These are phyloP conservation scores for Chiridota heheva DNA, from an alignment of 35 echinoderm and acorn worm species.

Conservation along the genomic window DNA sequence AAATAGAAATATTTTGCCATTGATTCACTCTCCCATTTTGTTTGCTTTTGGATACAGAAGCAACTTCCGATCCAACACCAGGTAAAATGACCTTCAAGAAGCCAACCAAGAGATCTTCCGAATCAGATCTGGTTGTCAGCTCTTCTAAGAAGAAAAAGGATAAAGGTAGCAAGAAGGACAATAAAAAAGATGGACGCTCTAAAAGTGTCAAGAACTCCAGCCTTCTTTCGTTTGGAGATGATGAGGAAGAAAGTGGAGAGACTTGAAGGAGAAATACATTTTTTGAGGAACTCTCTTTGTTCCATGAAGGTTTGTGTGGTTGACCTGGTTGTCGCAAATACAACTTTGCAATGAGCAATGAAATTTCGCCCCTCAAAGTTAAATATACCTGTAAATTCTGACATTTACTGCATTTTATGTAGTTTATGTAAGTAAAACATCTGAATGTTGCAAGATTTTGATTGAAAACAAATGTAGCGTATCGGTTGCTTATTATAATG, in stretches of 20 bases:
- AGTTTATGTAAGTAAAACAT: too few species aligned
- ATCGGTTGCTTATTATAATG: too few species aligned
- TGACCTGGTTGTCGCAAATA: background rate
- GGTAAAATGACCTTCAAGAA: constrained; percentile 82
- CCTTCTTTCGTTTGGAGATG: constrained; percentile 88
- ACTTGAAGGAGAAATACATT: constrained; percentile 3
- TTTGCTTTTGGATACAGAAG: constrained; percentile 20
- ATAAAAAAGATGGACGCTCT: constrained; percentile 29
- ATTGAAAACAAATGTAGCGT: too few species aligned
- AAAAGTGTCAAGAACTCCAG: constrained; percentile 91
- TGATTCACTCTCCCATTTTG: background rate
- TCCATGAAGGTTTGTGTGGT: background rate
- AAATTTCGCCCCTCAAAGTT: background rate
- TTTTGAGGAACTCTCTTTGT: background rate
- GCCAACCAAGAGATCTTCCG: constrained; percentile 58
- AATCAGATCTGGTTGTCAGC: constrained; percentile 48
- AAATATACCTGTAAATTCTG: background rate
- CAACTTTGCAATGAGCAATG: background rate
- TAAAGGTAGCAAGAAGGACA: constrained; percentile 54
- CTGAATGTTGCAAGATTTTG: too few species aligned
- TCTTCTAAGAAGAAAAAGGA: constrained; percentile 80
- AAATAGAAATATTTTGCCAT: background rate
- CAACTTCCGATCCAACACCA: constrained; percentile 19
- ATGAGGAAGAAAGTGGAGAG: constrained; percentile 89
- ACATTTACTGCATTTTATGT: background rate